These are phyloP conservation scores for Oriolus oriolus DNA, from an alignment of 2,113 vertebrate genomes.

Conservation along the genomic window DNA sequence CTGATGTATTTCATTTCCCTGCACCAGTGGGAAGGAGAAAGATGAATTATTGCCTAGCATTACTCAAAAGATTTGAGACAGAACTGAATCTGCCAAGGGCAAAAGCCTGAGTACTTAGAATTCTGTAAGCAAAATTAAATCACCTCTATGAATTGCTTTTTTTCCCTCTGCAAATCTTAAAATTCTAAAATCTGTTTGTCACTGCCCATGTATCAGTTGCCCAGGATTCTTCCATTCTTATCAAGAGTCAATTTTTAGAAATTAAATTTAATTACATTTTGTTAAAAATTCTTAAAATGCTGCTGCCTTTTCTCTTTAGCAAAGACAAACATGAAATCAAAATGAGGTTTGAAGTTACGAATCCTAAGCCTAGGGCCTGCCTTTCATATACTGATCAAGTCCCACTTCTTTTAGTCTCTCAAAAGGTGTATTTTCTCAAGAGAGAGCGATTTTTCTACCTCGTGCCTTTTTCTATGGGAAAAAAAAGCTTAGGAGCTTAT, in stretches of 20 bases:
- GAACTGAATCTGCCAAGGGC: background rate
- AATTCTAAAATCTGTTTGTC: background rate
- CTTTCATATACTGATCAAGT: background rate
- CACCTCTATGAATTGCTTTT: background rate
- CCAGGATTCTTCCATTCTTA: background rate
- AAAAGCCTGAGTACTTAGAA: background rate
- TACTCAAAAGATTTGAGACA: background rate
- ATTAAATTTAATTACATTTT: background rate
- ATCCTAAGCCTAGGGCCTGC: background rate
- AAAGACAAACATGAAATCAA: background rate
- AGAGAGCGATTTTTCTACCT: background rate
- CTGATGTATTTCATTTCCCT: background rate
- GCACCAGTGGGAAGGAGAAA: background rate
- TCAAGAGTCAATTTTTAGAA: background rate
- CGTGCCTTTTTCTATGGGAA: background rate
- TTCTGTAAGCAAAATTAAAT: background rate
- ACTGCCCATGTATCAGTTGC: background rate
- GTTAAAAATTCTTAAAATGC: background rate
- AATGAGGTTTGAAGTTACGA: background rate
- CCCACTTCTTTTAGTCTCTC: background rate
- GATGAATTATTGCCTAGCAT: background rate
- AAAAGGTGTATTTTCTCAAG: background rate
- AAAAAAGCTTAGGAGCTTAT: background rate
- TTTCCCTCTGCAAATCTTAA: background rate
- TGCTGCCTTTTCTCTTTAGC: background rate